Percentiles rank a stretch among this genome's conserved stretches.
phyloP scores from a whole-genome alignment of 2,888 invertebrate genomes.

The Lepidonotus clava region DNA sequence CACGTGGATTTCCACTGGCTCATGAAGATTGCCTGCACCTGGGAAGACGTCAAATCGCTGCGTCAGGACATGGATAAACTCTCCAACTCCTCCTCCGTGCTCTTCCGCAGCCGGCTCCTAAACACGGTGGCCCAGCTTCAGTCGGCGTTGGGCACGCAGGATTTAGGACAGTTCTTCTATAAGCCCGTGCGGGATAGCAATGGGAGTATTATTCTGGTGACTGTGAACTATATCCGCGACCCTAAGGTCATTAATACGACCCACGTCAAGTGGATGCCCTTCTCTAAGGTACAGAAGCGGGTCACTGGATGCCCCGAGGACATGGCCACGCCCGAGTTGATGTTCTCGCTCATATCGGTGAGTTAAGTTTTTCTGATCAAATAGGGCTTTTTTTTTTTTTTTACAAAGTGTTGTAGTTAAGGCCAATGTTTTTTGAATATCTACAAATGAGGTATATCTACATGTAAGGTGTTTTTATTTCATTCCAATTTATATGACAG shows the following conservation, averaged over 20 bases:
- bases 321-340: slow-evolving; percentile 28
- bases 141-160: slow-evolving; percentile 93
- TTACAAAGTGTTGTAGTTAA: too few species aligned
- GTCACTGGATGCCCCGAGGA: slow-evolving; percentile 61
- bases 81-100: slow-evolving; percentile 91
- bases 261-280: slow-evolving; percentile 94
- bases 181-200: slow-evolving; percentile 92
- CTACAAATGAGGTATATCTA: too few species aligned
- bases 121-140: slow-evolving; percentile 96
- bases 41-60: slow-evolving; percentile 96
- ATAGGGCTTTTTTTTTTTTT: too few species aligned
- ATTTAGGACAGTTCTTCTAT: slow-evolving; percentile 96
- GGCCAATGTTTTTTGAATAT: too few species aligned
- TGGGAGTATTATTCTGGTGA: slow-evolving; percentile 94
- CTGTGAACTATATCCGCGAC: slow-evolving; percentile 87
- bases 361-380: neutral
- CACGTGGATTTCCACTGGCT: slow-evolving; percentile 98
- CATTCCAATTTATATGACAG: too few species aligned
- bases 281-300: slow-evolving; percentile 89
- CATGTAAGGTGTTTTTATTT: too few species aligned
- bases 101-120: slow-evolving; percentile 94
- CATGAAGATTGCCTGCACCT: slow-evolving; percentile 97
- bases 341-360: slow-evolving; percentile 35
- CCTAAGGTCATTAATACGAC: slow-evolving; percentile 89
- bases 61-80: slow-evolving; percentile 97